A percentile compares a stretch with the other conserved stretches of the same genome.
Evolutionary conservation across 2,113 vertebrate genomes (phyloP).

Genomic region (Notarius lentiginosus): DNA sequence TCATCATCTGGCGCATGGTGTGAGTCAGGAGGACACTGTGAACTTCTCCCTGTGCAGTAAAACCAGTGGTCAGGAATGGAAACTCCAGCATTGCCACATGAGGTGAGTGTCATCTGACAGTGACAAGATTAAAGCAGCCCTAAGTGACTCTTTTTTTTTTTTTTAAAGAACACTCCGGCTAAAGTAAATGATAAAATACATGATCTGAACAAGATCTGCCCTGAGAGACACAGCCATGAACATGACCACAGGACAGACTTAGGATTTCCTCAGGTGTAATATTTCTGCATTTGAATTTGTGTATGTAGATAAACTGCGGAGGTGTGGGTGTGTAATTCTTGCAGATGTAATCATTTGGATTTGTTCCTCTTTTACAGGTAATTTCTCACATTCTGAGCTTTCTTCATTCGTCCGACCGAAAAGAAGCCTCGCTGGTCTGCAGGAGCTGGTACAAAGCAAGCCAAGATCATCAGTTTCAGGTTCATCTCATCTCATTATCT

Average conservation of each 20-base stretch:
- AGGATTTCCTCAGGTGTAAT: not conserved
- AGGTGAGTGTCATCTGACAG: conserved; percentile 60
- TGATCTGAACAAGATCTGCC: not conserved
- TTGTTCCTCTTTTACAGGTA: conserved; percentile 64
- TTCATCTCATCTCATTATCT: conserved; percentile 44
- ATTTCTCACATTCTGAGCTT: conserved; percentile 81
- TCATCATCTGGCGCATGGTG: not conserved
- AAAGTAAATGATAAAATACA: not conserved
- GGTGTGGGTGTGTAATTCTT: not conserved
- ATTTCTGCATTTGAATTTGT: not conserved
- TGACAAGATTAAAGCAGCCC: not conserved
- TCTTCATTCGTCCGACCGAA: conserved; percentile 78
- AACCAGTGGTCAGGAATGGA: conserved; percentile 33
- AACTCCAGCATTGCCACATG: conserved; percentile 67
- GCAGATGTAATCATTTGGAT: not conserved
- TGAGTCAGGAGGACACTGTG: not conserved
- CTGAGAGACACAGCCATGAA: not conserved
- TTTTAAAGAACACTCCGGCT: not conserved
- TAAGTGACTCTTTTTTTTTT: not conserved
- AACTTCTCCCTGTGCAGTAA: not conserved
- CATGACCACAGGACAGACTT: not conserved
- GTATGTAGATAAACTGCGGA: not conserved
- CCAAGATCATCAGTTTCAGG: conserved; percentile 78
- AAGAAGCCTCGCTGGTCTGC: conserved; percentile 81
- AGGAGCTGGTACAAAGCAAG: conserved; percentile 80